Conservation (phyloP, 2,888 invertebrate species). For the Cheilosia urbana region DNA sequence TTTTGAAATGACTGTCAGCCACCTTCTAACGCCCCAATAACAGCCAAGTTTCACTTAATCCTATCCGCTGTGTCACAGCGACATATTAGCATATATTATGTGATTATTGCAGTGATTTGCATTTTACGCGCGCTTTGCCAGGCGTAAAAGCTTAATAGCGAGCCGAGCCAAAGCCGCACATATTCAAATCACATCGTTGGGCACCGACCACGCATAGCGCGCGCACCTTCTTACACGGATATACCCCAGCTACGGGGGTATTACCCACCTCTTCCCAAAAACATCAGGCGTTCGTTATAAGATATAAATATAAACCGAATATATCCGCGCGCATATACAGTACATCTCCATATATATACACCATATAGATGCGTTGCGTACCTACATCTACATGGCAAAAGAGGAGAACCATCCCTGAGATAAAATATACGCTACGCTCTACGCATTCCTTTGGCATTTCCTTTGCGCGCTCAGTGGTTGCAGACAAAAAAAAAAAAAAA, state of each 20-base stretch:
- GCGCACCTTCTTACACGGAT: constrained; percentile 10
- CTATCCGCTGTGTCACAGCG: constrained; percentile 44
- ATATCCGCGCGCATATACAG: not conserved
- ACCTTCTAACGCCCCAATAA: constrained; percentile 45
- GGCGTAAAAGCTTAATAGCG: constrained; percentile 27
- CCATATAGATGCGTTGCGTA: constrained; percentile 29
- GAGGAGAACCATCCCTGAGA: constrained; percentile 27
- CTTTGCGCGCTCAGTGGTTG: constrained; percentile 61
- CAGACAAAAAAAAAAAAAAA: constrained; percentile 7
- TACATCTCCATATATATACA: not conserved
- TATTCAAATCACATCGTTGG: constrained; percentile 38
- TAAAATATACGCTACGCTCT: not conserved
- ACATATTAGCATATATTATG: constrained; percentile 51
- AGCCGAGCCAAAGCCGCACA: constrained; percentile 8
- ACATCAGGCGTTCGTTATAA: constrained; percentile 17
- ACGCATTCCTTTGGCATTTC: constrained; percentile 71
- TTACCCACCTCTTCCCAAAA: constrained; percentile 31
- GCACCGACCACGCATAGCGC: constrained; percentile 46
- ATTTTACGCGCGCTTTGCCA: constrained; percentile 33
- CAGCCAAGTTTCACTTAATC: constrained; percentile 55
- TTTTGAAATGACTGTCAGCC: constrained; percentile 6
- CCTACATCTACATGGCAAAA: constrained; percentile 23
- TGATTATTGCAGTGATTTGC: constrained; percentile 56
- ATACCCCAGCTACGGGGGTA: not conserved
- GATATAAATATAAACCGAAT: constrained; percentile 20